A percentile compares a stretch with the other conserved stretches of the same genome.
phyloP scores from a whole-genome alignment of 2,888 invertebrate species.

The Cerastoderma edule region DNA sequence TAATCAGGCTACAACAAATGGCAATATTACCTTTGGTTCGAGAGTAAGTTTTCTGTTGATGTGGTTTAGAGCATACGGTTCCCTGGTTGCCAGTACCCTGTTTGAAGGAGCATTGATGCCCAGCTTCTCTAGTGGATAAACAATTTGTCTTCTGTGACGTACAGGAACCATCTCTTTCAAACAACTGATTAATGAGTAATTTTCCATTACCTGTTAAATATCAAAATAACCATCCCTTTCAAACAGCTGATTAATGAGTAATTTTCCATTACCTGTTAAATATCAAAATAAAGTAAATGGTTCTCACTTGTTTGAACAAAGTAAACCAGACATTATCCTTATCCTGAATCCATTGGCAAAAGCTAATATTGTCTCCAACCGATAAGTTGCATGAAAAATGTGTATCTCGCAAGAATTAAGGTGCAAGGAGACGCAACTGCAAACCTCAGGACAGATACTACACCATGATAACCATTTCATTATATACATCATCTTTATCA shows the following conservation, averaged over 20 bases:
- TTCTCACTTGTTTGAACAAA: neutral
- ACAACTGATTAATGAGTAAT: constrained; percentile 80
- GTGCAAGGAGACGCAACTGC: too few species aligned
- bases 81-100: constrained; percentile 75
- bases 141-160: constrained; percentile 81
- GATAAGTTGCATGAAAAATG: too few species aligned
- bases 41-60: constrained; percentile 83
- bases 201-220: constrained; percentile 66
- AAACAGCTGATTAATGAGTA: constrained; percentile 81
- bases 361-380: too few species aligned
- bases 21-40: constrained; percentile 81
- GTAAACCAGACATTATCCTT: too few species aligned
- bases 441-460: too few species aligned
- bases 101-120: constrained; percentile 82
- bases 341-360: too few species aligned
- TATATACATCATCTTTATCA: too few species aligned
- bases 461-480: too few species aligned
- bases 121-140: constrained; percentile 80
- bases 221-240: constrained; percentile 77
- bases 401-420: too few species aligned
- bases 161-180: constrained; percentile 83
- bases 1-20: too few species aligned
- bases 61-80: constrained; percentile 82
- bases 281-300: constrained; percentile 44
- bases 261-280: constrained; percentile 67